Evolutionary conservation across 2,888 invertebrate genomes (phyloP).

Genomic region (Camptogramma bilineatum): DNA sequence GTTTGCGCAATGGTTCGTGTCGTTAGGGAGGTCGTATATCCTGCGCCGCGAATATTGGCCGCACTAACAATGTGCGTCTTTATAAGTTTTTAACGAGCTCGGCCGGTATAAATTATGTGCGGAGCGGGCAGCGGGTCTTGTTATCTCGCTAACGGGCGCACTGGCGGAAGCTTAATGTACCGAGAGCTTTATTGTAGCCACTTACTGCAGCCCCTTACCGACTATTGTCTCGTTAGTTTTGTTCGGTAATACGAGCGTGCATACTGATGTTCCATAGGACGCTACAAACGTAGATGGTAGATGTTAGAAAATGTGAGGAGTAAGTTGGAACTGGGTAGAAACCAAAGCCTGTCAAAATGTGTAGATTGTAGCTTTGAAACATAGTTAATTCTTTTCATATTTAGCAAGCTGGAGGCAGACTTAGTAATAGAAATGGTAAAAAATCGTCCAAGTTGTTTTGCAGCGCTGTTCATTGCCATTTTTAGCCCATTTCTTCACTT

Average conservation of each 20-base stretch:
- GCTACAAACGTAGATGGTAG: background rate
- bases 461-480: too few relatives aligned
- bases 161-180: constrained; percentile 84
- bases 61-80: constrained; percentile 85
- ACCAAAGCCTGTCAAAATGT: background rate
- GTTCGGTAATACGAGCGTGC: constrained; percentile 27
- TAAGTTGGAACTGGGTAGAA: background rate
- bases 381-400: too few relatives aligned
- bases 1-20: constrained; percentile 69
- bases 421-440: too few relatives aligned
- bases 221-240: constrained; percentile 52
- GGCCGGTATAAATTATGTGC: constrained; percentile 85
- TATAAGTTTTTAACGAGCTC: constrained; percentile 86
- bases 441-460: too few relatives aligned
- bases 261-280: constrained; percentile 11
- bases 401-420: too few relatives aligned
- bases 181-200: constrained; percentile 84
- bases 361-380: background rate
- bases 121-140: constrained; percentile 82
- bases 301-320: background rate
- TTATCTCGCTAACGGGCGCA: constrained; percentile 83
- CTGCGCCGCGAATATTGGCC: constrained; percentile 82
- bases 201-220: constrained; percentile 66
- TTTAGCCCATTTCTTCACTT: too few relatives aligned
- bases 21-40: constrained; percentile 79